phyloP scores from a whole-genome alignment of 2,797 vertebrate genomes.

The Xiphorhynchus erythropygius region DNA sequence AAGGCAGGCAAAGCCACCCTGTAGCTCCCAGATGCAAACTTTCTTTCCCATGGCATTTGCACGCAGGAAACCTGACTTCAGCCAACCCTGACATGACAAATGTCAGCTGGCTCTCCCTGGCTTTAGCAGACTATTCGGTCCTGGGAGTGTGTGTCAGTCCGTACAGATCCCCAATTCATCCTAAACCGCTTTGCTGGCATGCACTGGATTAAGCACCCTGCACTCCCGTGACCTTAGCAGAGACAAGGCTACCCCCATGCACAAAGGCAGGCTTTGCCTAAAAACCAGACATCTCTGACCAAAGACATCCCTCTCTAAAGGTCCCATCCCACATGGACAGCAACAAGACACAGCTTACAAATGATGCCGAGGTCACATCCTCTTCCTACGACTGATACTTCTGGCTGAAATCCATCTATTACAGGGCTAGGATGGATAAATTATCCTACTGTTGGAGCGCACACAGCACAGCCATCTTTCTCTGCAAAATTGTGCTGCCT shows the following conservation, averaged over 20 bases:
- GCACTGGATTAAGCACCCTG: neutral
- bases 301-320: neutral
- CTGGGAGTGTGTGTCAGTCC: neutral
- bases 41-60: neutral
- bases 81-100: neutral
- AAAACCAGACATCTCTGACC: neutral
- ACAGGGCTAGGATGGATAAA: neutral
- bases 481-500: neutral
- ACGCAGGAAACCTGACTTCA: neutral
- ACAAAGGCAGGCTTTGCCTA: slow-evolving; percentile 35
- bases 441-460: rapidly evolving
- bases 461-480: neutral
- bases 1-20: neutral
- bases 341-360: neutral
- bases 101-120: neutral
- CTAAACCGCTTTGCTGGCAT: neutral
- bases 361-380: neutral
- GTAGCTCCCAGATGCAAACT: neutral
- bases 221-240: neutral
- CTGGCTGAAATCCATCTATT: neutral
- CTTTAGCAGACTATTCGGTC: neutral
- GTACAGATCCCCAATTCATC: slow-evolving; percentile 20
- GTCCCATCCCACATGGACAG: neutral
- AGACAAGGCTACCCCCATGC: neutral
- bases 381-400: neutral